Base-by-base conservation (phyloP, 2,113 vertebrate genomes). In the Morone saxatilis region DNA sequence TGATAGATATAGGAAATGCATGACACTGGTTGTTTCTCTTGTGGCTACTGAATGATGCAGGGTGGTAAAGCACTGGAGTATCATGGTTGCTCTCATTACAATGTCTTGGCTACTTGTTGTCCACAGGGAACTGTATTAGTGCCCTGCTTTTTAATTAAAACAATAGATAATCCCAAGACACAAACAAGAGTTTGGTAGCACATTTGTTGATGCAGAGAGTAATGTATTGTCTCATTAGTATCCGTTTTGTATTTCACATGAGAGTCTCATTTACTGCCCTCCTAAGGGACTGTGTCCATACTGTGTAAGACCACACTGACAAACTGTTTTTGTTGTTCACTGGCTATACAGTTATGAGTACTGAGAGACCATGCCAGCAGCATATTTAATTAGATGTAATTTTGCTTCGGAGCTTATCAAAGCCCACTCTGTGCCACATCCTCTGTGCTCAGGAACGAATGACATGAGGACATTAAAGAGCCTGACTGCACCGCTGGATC, bases 181-280 rank as follows among this genome's bases (percentile, higher is more conserved):
- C 83, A 91, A 84, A 88, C 31, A 48, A 71, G 78, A 82, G 88
- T 84, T 92, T 92, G 83, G 80, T 85, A 87, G 71, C 84, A 86
- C 81, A 86, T 88, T 91, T 92, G 84, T 63, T 63, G 66, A 85
- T 82, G 90, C 86, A 86, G 66, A 67, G 75, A 85, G 75, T 91
- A 91, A 92, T 93, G 91, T 91, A 93, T 91, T 85, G 91, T 92
- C 87, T 91, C 87, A 93, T 93, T 94, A 93, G 83, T 85, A 88
- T 93, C 84, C 71, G 54, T 86, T 93, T 90, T 94, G 88, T 91
- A 90, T 93, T 93, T 93, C 88, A 91, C 85, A 93, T 17, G 20
- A 81, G 85, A 83, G 71, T 76, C 67, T 89, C 62, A 84, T 88
- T 89, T 65, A 50, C 71, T 72, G 57, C 36, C 36, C 61, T 85